Base-by-base conservation (phyloP, 2,797 vertebrate species). In the Phataginus tricuspis region DNA sequence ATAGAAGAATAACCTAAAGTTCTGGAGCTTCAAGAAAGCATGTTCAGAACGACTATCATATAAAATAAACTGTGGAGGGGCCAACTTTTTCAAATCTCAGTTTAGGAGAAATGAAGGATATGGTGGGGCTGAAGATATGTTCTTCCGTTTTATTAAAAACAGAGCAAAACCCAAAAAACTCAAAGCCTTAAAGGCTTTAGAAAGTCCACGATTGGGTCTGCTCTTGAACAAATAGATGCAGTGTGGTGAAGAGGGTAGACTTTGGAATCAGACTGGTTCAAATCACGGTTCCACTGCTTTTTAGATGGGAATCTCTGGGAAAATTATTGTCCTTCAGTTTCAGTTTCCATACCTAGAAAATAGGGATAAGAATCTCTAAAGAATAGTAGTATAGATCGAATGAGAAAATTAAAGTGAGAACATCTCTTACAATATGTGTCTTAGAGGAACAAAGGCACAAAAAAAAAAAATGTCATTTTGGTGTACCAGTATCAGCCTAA, bases 261-360 rank as follows among this genome's bases (percentile, higher is more conserved):
- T 82, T n/a, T 31, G 12, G n/a, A 87, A 37, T 82, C 82, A 91
- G 39, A 71, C 7, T 74, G 7, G 27, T 34, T 88, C 29, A 86
- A 86, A 79, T 18, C 64, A 79, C 2, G 19, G 53, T 10, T 83
- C 7, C 13, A 51, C 3, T 45, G 29, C 16, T 77, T 75, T n/a
- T 29, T 84, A 79, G 31, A 13, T 4, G 25, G 51, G 14, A 82
- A 19, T 61, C 37, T 86, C 45, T 39, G 53, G 12, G 51, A 89
- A 91, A 74, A 91, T 51, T 34, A 95, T 29, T 90, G 61, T 82
- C 45, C 72, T 2, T 83, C 9, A 42, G 25, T 93, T 93, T 93
- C 7, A 63, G 42, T 92, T 92, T 91, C 49, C 14, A 82, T 93
- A 74, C 77, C 34, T 95, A n/a, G 59, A 91, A 91, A 86, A 85